Base-by-base conservation (phyloP, 1,140 invertebrate species). In the Caenorhabditis latens region DNA sequence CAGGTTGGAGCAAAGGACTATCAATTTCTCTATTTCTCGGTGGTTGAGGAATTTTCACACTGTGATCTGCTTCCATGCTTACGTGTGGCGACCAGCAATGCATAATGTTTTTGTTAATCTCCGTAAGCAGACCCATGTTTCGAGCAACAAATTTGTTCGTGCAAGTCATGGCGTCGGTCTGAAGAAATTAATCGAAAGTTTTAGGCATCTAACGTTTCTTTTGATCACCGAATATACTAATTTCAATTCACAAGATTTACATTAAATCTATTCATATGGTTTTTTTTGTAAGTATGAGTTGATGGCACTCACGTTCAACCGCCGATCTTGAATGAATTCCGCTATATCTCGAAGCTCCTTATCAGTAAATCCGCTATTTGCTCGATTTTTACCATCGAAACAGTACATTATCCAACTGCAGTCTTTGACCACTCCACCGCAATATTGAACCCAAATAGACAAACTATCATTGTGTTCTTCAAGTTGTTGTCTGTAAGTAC, bases 21-120 rank as follows among this genome's bases (percentile, higher is more conserved):
- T 71, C 67, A 19, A 71, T 19, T n/a, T 71, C 67, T 71, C 43
- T 43, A 48, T 48, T 13, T 21, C 46, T 71, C n/a, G 67, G 67
- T 46, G 67, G 67, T 19, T 71, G 67, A 2, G 40, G 67, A 71
- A 71, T 46, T 71, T 46, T 71, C 14, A 42, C 43, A 11, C 19
- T n/a, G 46, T 71, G 67, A 71, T 71, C 67, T 9, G 67, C 19
- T 46, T 71, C 67, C 14, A 71, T n/a, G 5, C 42, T 19, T 19
- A 71, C 67, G 16, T 46, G 14, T n/a, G 40, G 67, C 7, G 67
- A 71, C 67, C 67, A 71, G 19, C 42, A 71, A 46, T 71, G 14
- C 11, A 71, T 14, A 46, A 5, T 19, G 9, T 71, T 16, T n/a
- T 71, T 71, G 8, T n/a, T 4, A 13, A 71, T 42, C 19, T 71